Conservation (phyloP, 2,113 vertebrate genomes). For the Hypocryptadius cinnamomeus region DNA sequence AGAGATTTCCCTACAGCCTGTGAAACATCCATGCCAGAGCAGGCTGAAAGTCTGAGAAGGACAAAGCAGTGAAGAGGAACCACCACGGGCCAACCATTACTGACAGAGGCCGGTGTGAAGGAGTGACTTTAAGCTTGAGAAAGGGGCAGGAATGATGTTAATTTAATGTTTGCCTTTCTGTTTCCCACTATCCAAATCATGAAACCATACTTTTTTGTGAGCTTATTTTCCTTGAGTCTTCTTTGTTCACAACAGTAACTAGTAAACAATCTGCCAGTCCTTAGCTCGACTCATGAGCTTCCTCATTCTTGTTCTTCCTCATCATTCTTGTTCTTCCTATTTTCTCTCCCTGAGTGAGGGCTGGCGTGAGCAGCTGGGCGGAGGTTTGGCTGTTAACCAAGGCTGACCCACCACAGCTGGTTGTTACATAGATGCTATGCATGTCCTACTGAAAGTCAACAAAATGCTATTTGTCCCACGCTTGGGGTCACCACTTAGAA, state of each 20-base stretch:
- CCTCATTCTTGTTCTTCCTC: neutral
- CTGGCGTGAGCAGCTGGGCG: rapidly evolving
- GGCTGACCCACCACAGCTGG: neutral
- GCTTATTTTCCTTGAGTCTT: neutral
- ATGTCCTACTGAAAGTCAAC: neutral
- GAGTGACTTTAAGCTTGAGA: neutral
- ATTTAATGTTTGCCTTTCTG: neutral
- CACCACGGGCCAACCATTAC: rapidly evolving
- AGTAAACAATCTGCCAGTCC: neutral
- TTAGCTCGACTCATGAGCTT: rapidly evolving
- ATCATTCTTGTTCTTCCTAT: neutral
- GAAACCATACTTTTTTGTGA: neutral
- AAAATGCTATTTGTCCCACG: neutral
- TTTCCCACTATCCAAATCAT: neutral
- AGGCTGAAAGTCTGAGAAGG: neutral
- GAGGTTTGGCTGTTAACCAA: neutral
- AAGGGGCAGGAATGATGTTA: neutral
- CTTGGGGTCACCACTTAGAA: neutral
- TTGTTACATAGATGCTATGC: neutral
- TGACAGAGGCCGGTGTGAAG: neutral
- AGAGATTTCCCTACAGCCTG: neutral
- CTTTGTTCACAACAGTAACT: neutral
- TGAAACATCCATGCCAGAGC: neutral
- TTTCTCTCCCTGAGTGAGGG: neutral
- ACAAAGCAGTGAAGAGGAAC: neutral